Percentiles rank a stretch among this genome's conserved stretches.
Conservation (phyloP, 2,888 invertebrate species). For the Cantharis nigra region DNA sequence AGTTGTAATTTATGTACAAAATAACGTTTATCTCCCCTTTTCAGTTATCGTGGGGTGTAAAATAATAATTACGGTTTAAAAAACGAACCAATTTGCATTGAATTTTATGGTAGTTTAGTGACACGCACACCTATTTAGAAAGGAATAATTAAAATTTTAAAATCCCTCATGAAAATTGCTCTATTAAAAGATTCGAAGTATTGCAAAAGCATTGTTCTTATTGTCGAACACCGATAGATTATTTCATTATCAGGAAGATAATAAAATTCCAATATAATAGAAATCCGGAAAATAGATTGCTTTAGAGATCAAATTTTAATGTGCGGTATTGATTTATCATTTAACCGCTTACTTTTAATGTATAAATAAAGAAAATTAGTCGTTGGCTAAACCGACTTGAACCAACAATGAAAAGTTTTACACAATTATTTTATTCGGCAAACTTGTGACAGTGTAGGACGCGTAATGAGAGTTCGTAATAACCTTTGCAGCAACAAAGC, state of each 20-base stretch:
- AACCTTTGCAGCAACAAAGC: background rate
- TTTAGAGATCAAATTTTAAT: background rate
- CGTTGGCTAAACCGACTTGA: background rate
- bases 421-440: background rate
- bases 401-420: background rate
- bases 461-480: background rate
- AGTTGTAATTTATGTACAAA: background rate
- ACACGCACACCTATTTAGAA: background rate
- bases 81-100: background rate
- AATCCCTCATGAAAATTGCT: background rate
- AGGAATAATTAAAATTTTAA: background rate
- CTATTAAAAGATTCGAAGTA: background rate
- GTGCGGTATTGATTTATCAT: background rate
- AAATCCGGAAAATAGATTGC: background rate
- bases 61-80: background rate
- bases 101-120: background rate
- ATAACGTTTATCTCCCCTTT: background rate
- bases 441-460: background rate
- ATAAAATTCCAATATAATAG: background rate
- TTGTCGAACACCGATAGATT: background rate
- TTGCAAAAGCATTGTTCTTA: background rate
- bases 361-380: background rate
- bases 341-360: background rate
- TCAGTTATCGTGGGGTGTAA: background rate
- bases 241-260: background rate